Evolutionary conservation across 2,797 vertebrate genomes (phyloP), one percentile per base, ranked within the genome.

Genomic region (Bryconaethiops microstoma): DNA sequence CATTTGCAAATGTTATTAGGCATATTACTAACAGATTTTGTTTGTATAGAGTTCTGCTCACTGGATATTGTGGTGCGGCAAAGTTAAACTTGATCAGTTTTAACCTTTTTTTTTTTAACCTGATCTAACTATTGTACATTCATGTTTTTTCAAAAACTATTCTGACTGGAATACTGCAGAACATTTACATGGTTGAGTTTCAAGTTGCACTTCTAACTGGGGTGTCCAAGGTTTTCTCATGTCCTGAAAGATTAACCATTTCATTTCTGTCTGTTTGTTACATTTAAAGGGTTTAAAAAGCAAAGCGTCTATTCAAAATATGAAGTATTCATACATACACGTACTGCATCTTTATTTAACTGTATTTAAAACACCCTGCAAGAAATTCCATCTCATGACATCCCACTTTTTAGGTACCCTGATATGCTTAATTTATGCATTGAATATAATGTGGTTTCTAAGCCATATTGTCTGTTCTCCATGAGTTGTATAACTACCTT

Each of bases 401-500:
- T 12, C 25, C 45, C 45, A 10, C 14, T 40, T 13, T 54, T 14
- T 1, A n/a, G n/a, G 40, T 12, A 40, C 63, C 64, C 71, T 48
- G 23, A 60, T 81, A 39, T 77, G 35, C 59, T 77, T 77, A 19
- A 39, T 64, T 62, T 82, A 77, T 67, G 80, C 80, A 68, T 82
- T 60, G 60, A 39, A 50, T 68, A 67, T 82, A 50, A 60, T 74
- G 62, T 74, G 60, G 62, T 68, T 82, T 74, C 39, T 17, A 68
- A 68, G n/a, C 74, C 80, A 71, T 45, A 42, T 68, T 59, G 35
- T 45, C 39, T 21, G 19, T 74, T 77, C 72, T 77, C 42, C 21
- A 55, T 55, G 21, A 54, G 67, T 76, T 76, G 55, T 75, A 69
- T 39, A 63, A 72, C 82, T 72, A 75, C 80, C 82, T 82, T 84